phyloP scores from a whole-genome alignment of 2,888 invertebrate species.

The Theretra japonica region DNA sequence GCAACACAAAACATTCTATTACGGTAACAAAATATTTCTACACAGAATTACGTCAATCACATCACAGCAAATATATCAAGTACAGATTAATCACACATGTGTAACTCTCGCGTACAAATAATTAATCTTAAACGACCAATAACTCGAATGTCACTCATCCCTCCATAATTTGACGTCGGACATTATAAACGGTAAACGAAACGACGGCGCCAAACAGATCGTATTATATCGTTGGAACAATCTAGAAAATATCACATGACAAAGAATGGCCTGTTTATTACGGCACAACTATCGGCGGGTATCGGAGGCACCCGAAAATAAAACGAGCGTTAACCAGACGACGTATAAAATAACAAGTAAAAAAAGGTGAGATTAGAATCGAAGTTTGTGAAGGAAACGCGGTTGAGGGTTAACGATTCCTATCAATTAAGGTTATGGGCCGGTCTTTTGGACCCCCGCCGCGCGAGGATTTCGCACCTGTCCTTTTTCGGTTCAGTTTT shows the following conservation, averaged over 20 bases:
- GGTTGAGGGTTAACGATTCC: slow-evolving; percentile 84
- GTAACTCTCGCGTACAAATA: slow-evolving; percentile 49
- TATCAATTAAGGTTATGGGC: slow-evolving; percentile 84
- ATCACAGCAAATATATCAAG: slow-evolving; percentile 34
- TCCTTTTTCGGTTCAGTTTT: slow-evolving; percentile 72
- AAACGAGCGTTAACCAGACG: slow-evolving; percentile 68
- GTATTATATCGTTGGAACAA: slow-evolving; percentile 67
- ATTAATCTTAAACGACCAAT: slow-evolving; percentile 55
- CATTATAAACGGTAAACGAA: slow-evolving; percentile 64
- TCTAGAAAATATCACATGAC: slow-evolving; percentile 81
- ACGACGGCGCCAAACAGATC: slow-evolving; percentile 70
- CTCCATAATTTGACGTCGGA: slow-evolving; percentile 62
- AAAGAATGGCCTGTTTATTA: slow-evolving; percentile 83
- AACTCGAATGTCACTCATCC: slow-evolving; percentile 48
- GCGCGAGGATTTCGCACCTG: slow-evolving; percentile 80
- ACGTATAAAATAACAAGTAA: slow-evolving; percentile 74
- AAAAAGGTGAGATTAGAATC: slow-evolving; percentile 78
- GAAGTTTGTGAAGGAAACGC: slow-evolving; percentile 73
- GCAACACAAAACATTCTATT: neutral
- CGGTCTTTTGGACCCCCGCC: slow-evolving; percentile 75
- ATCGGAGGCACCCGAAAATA: slow-evolving; percentile 80
- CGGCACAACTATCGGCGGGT: slow-evolving; percentile 75
- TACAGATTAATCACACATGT: slow-evolving; percentile 44
- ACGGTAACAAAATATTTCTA: slow-evolving; percentile 27
- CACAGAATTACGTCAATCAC: slow-evolving; percentile 33